A percentile compares a stretch with the other conserved stretches of the same genome.
Conservation (phyloP, 2,797 vertebrate genomes). For the Labeo calbasu region DNA sequence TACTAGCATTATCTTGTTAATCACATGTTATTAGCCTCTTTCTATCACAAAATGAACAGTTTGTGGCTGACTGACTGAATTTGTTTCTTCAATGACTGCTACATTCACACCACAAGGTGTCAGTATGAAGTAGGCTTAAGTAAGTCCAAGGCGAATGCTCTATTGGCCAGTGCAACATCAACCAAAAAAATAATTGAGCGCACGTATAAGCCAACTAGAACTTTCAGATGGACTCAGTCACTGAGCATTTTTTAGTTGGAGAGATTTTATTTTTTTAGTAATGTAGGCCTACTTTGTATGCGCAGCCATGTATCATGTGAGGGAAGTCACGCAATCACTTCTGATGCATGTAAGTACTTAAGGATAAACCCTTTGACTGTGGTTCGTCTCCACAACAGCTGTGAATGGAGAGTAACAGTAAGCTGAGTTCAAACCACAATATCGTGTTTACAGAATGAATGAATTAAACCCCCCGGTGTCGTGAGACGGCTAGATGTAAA, state of each 20-base stretch:
- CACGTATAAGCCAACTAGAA: not conserved
- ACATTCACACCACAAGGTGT: constrained; percentile 4
- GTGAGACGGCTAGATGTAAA: constrained; percentile 40
- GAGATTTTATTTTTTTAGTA: constrained; percentile 21
- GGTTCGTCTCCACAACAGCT: constrained; percentile 28
- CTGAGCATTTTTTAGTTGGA: constrained; percentile 21
- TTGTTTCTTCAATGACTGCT: not conserved
- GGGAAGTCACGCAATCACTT: constrained; percentile 32
- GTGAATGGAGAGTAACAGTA: constrained; percentile 44
- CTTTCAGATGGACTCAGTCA: constrained; percentile 3
- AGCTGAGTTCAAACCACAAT: constrained; percentile 37
- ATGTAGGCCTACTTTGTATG: constrained; percentile 36
- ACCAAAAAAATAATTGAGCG: not conserved
- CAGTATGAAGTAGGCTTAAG: constrained; percentile 22
- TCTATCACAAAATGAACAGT: not conserved
- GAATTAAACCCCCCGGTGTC: constrained; percentile 12
- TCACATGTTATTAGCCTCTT: not conserved
- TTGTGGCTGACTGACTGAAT: not conserved
- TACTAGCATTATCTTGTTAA: not conserved
- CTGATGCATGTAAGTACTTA: constrained; percentile 23
- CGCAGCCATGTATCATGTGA: constrained; percentile 14
- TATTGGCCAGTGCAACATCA: constrained; percentile 13
- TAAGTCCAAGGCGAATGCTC: not conserved
- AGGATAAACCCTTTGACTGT: constrained; percentile 24
- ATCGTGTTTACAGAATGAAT: constrained; percentile 47